Percentiles rank a stretch among this genome's conserved stretches.
These are phyloP conservation scores for Mythimna impura DNA, from an alignment of 2,888 invertebrate genomes.

Conservation along the genomic window DNA sequence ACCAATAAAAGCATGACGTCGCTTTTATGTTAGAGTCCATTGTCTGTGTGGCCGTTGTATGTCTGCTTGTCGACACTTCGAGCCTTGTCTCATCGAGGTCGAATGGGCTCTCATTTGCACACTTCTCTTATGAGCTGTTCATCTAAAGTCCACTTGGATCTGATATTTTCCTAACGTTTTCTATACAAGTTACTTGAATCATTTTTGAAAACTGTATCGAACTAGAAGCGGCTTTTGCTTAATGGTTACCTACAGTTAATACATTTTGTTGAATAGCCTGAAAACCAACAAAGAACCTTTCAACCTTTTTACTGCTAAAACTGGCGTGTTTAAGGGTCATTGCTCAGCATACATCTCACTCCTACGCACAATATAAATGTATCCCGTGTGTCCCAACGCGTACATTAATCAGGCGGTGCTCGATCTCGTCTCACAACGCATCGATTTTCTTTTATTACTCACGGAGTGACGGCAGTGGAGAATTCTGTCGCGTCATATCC, in stretches of 20 bases:
- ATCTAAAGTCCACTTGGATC: constrained; percentile 7
- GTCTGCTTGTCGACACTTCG: constrained; percentile 62
- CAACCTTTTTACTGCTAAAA: constrained; percentile 22
- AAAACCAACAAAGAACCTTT: constrained; percentile 7
- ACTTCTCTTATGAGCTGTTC: constrained; percentile 15
- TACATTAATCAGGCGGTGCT: constrained; percentile 59
- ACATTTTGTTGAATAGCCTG: neutral
- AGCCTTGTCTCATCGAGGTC: constrained; percentile 53
- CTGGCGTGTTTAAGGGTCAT: constrained; percentile 35
- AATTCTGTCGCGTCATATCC: constrained; percentile 81
- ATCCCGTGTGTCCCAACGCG: constrained; percentile 54
- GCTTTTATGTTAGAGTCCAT: constrained; percentile 82
- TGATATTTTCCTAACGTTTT: neutral
- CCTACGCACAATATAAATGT: constrained; percentile 59
- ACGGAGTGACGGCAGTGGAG: constrained; percentile 51
- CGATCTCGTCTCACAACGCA: constrained; percentile 51
- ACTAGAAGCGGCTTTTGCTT: neutral
- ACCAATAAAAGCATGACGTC: constrained; percentile 82
- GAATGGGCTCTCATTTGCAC: constrained; percentile 34
- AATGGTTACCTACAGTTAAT: neutral
- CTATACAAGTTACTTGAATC: neutral
- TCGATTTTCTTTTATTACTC: constrained; percentile 64
- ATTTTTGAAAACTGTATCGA: neutral
- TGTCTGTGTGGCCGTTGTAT: constrained; percentile 77
- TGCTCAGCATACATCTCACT: constrained; percentile 49